Base-by-base conservation (phyloP, 2,797 vertebrate species). In the Brachyalestes nurse region DNA sequence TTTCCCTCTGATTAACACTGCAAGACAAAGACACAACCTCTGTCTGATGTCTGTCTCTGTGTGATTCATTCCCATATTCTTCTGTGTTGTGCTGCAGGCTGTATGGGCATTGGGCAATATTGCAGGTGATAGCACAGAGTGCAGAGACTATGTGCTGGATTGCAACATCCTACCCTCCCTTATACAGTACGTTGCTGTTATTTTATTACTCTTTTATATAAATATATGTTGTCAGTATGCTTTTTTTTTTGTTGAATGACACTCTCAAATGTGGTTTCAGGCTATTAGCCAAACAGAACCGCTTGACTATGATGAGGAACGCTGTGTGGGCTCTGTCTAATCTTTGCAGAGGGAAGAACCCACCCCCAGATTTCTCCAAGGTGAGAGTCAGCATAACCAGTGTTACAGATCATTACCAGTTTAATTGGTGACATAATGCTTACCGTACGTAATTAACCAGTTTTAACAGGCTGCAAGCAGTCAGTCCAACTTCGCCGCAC, bases 51-150 rank as follows among this genome's bases (percentile, higher is more conserved):
- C 38, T 53, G 6, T 23, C 28, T 42, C 34, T 6, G 42, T 34
- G 23, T 67, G 40, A 49, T 5, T 67, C 70, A 72, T 19, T 57
- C 9, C 40, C 23, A 60, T 69, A 47, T 53, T 64, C 62, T 42
- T 51, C 10, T 21, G 16, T 79, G 49, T 69, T 90, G 0, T 67
- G 88, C 89, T 89, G 86, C 90, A 99, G 97, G 97, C 97, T 55
- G 97, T 99, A 49, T 99, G 97, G 97, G 97, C 97, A 77, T 93
- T 99, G 90, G 97, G 97, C 75, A 99, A 99, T 90, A 99, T 99
- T 87, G 97, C 97, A 90, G 97, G 97, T 77, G 97, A 99, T 84
- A 99, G 97, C 88, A 97, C 97, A 88, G 97, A 98, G 91, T 99
- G 97, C 93, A 96, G 97, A 93, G 96, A 99, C 92, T 99, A 97